Conservation (phyloP, 2,113 vertebrate species). For the Agapornis roseicollis region DNA sequence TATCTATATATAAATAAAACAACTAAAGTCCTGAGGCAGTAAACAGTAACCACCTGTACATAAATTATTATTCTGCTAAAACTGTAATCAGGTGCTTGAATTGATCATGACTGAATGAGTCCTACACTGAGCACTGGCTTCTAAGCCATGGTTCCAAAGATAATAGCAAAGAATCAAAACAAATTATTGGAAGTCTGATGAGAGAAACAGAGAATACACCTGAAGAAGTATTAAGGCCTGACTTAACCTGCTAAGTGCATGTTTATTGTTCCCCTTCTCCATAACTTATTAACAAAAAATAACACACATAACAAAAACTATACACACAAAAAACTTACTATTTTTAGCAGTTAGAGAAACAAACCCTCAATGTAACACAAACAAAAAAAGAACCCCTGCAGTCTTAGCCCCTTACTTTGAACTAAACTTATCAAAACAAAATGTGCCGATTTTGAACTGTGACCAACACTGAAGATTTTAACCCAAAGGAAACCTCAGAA, state of each 20-base stretch:
- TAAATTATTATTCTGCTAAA: neutral
- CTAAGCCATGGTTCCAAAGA: neutral
- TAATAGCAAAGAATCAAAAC: neutral
- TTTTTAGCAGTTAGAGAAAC: neutral
- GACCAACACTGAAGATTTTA: neutral
- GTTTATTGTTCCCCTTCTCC: neutral
- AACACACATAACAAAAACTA: neutral
- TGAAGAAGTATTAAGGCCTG: neutral
- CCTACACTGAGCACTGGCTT: neutral
- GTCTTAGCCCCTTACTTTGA: neutral
- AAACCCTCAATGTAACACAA: neutral
- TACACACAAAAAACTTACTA: neutral
- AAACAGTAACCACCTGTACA: neutral
- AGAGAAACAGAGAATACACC: neutral
- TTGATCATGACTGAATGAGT: neutral
- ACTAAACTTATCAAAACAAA: neutral
- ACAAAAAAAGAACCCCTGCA: neutral
- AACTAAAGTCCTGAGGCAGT: neutral
- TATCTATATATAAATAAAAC: neutral
- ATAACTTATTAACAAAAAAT: neutral
- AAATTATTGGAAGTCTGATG: neutral
- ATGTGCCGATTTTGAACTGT: neutral
- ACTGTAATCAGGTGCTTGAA: neutral
- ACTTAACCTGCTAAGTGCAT: neutral
- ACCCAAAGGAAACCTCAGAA: neutral